Base-by-base conservation (phyloP, 2,113 vertebrate species). In the Sakesphorus luctuosus region DNA sequence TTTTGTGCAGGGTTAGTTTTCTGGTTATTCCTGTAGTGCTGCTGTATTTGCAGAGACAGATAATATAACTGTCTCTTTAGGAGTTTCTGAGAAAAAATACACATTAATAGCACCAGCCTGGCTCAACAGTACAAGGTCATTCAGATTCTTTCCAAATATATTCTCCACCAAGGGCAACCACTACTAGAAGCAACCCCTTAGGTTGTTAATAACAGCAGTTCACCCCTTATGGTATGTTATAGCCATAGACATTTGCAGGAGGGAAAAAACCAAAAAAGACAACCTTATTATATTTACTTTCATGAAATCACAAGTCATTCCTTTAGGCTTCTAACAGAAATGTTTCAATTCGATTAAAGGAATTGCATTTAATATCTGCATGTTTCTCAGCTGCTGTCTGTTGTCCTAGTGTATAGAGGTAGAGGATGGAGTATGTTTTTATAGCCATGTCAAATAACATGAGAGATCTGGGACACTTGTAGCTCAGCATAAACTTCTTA, bases 101-200 rank as follows among this genome's bases (percentile, higher is more conserved):
- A 6, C 19, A 84, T 62, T 58, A 76, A 79, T 55, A 90, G 76
- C 53, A 89, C 62, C 56, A n/a, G 50, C 46, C 65, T 62, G 58
- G 8, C 71, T 77, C 26, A 9, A 38, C 91, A 84, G 80, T 71
- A 85, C 93, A 89, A 95, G 89, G 95, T 93, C 90, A 46, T 55
- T 49, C 66, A 53, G 33, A 82, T 61, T 23, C 91, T 93, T 85
- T 35, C 61, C 69, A 71, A 87, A 82, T 75, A 29, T 31, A 74
- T 73, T 95, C 89, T 92, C 87, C 84, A 90, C 76, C 78, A 90
- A 94, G 84, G 87, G 81, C 81, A 92, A 90, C 68, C 6, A 4
- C 50, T 76, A 69, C 53, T 52, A 89, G 83, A 59, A 94, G 55
- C 56, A 82, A 8, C 36, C 31, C 56, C 46, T 77, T 43, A 46